Evolutionary conservation across 2,113 vertebrate genomes (phyloP), one percentile per base, ranked within the genome.

Genomic region (Polyodon spathula): DNA sequence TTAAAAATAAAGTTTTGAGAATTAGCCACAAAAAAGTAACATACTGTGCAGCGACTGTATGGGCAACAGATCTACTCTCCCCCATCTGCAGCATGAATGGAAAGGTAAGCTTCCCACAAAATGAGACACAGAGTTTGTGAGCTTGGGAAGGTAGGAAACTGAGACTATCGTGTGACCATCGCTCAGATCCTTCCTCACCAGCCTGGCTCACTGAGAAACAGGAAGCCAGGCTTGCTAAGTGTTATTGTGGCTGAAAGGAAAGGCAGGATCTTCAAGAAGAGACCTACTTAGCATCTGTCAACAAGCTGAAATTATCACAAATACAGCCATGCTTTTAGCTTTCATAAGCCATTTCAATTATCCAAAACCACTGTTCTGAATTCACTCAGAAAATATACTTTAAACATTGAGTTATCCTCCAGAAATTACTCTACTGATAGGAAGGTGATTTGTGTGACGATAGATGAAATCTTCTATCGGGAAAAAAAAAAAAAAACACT

Each of bases 191-290:
- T 84, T 86, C 81, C 83, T 84, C 75, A 63, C 68, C 67, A 67
- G 83, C 81, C 78, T 86, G 14, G 44, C 8, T 2, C 44, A 10
- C 44, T 46, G 83, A 81, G 83, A 86, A 86, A 86, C 83, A 83
- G 83, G 83, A 86, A 84, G 80, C 73, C 76, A 66, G 76, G 74
- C 76, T 80, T 73, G 78, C 76, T 76, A 81, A 78, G 80, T 78
- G 80, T 86, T 86, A 86, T 86, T 86, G 83, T 86, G 83, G 84
- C 81, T 76, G 78, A 78, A 73, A 80, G 83, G 83, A 86, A 86
- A 86, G 83, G 81, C 83, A 82, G 42, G 76, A 75, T 78, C 78
- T 77, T 81, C 79, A 81, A 83, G 82, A 76, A 79, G 78, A 79
- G 78, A 77, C 70, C 70, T 68, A 69, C 69, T 74, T 77, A 78